Evolutionary conservation across 2,797 vertebrate species (phyloP), one percentile per base, ranked within the genome.

Genomic region (Gastrophryne carolinensis): DNA sequence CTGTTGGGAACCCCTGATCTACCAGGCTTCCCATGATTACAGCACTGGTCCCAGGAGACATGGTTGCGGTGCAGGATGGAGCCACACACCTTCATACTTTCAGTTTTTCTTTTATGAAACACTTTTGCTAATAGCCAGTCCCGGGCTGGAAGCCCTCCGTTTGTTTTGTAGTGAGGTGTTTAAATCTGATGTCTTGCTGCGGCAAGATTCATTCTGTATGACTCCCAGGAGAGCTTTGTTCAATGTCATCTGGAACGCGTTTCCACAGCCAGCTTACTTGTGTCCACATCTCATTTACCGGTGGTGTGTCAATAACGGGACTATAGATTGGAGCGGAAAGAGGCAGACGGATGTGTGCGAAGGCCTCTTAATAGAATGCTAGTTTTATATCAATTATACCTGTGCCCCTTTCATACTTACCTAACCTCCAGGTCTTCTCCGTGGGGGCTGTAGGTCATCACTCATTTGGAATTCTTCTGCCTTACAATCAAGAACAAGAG

Each of bases 261-360:
- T 61, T 62, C 9, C 37, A 29, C 30, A 23, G 8, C 19, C 47
- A 54, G 30, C 41, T 13, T 2, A 52, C 69, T 17, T 19, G 10
- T 39, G 69, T 61, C 56, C 57, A 39, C 23, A 37, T 72, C 53
- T 41, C 52, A 56, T 72, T 72, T 61, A 30, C 41, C 27, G 50
- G 35, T 19, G 52, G 11, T 3, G 6, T 72, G 69, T 61, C 69
- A 50, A 37, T 72, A 61, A 9, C 27, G 34, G 29, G 29, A 9
- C 54, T n/a, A 23, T 49, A 58, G 68, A 61, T 61, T 61, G 29
- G 27, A 8, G 54, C 41, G 49, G 64, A 67, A 54, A 67, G 53
- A 15, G 39, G n/a, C n/a, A n/a, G n/a, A n/a, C n/a, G n/a, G n/a
- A n/a, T n/a, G n/a, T n/a, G n/a, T n/a, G n/a, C n/a, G n/a, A n/a